Evolutionary conservation across 2,113 vertebrate species (phyloP).

Genomic region (Herpetotheres cachinnans): DNA sequence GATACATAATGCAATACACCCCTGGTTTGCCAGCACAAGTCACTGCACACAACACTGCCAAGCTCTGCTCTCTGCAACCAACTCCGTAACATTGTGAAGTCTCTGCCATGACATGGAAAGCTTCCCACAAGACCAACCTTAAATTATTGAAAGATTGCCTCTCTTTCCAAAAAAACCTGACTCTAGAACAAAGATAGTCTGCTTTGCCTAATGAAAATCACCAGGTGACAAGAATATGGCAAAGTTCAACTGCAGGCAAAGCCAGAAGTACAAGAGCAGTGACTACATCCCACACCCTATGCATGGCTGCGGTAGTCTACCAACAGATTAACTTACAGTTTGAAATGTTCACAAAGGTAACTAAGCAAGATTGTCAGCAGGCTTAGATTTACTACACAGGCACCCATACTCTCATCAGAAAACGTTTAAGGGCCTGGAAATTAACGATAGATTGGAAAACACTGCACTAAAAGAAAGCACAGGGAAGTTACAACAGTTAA

Average conservation of each 20-base stretch:
- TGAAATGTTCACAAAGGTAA: not conserved
- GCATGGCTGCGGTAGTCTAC: not conserved
- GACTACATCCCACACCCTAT: accelerated
- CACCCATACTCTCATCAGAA: not conserved
- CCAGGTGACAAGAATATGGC: not conserved
- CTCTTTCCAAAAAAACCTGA: not conserved
- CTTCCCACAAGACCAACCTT: not conserved
- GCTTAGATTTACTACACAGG: not conserved
- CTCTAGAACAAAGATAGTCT: not conserved
- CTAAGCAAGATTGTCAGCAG: not conserved
- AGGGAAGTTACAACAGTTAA: not conserved
- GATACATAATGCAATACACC: not conserved
- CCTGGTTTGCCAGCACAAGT: not conserved
- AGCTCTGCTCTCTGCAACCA: not conserved
- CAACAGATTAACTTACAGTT: accelerated
- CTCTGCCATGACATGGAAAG: not conserved
- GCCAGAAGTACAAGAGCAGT: not conserved
- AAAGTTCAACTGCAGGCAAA: not conserved
- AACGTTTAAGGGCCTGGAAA: not conserved
- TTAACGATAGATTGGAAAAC: not conserved
- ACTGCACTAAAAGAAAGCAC: not conserved
- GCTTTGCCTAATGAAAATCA: not conserved
- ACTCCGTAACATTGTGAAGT: not conserved
- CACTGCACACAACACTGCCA: not conserved
- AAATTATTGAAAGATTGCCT: accelerated